A percentile compares a stretch with the other conserved stretches of the same genome.
Evolutionary conservation across 2,113 vertebrate genomes (phyloP).

Genomic region (Thalassoma bifasciatum): DNA sequence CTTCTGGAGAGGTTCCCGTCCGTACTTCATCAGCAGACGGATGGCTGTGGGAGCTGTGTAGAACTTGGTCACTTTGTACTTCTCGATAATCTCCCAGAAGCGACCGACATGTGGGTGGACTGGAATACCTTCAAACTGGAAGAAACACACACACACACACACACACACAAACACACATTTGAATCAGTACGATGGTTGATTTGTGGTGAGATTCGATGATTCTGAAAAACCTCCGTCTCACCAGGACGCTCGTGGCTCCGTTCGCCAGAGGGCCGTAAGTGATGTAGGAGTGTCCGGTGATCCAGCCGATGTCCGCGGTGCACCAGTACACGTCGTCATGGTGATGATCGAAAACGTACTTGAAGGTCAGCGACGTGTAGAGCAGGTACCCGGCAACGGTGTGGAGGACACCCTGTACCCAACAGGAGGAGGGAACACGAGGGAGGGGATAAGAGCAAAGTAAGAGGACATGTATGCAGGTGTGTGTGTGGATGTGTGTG

Average conservation of each 20-base stretch:
- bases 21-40: slow-evolving; percentile 85
- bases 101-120: slow-evolving; percentile 82
- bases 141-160: slow-evolving; percentile 17
- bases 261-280: slow-evolving; percentile 84
- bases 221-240: slow-evolving; percentile 56
- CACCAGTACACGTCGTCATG: slow-evolving; percentile 85
- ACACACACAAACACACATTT: background rate
- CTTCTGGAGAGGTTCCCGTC: slow-evolving; percentile 79
- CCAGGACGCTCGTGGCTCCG: slow-evolving; percentile 82
- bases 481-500: slow-evolving; percentile 10
- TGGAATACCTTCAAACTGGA: slow-evolving; percentile 84
- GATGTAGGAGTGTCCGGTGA: slow-evolving; percentile 87
- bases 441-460: slow-evolving; percentile 1
- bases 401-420: slow-evolving; percentile 84
- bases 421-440: background rate
- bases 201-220: no score
- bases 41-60: slow-evolving; percentile 86
- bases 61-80: slow-evolving; percentile 84
- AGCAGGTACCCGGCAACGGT: slow-evolving; percentile 84
- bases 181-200: no score
- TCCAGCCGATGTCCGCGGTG: slow-evolving; percentile 87
- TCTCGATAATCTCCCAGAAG: slow-evolving; percentile 85
- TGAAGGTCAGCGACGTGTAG: slow-evolving; percentile 85
- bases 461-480: background rate
- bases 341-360: slow-evolving; percentile 84